Conservation (phyloP, 2,888 invertebrate species). For the Argyresthia goedartella region DNA sequence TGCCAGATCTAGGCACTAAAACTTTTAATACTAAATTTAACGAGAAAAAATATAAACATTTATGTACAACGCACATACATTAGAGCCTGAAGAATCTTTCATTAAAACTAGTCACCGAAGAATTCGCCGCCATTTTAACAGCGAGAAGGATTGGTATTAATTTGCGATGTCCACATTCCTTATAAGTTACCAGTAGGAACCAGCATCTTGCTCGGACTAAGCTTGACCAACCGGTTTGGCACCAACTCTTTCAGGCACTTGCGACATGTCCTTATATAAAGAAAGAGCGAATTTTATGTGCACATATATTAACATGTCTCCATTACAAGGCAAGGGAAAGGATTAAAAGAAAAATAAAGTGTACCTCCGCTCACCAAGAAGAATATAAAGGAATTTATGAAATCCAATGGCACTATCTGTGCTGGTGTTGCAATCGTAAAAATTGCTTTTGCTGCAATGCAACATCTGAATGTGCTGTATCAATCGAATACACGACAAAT, state of each 20-base stretch:
- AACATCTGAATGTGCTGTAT: not conserved
- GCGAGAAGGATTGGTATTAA: not conserved
- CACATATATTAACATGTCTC: not conserved
- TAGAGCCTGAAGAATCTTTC: no score
- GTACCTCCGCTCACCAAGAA: not conserved
- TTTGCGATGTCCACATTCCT: slow-evolving; percentile 1
- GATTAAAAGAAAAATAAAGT: not conserved
- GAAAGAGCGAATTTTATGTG: slow-evolving; percentile 3
- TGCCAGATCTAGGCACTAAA: no score
- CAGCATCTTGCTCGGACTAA: not conserved
- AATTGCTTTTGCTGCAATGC: no score
- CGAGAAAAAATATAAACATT: no score
- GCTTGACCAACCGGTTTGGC: not conserved
- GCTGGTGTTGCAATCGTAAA: no score
- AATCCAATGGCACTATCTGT: no score
- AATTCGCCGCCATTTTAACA: no score
- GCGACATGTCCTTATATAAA: slow-evolving; percentile 23
- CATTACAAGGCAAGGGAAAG: not conserved
- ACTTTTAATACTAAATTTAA: no score
- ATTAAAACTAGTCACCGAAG: no score
- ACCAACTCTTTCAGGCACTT: not conserved
- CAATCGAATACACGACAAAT: not conserved
- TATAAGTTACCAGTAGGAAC: not conserved
- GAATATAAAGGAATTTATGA: not conserved
- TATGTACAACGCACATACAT: no score